phyloP scores from a whole-genome alignment of 2,797 vertebrate species.

The Clarias pachynema region DNA sequence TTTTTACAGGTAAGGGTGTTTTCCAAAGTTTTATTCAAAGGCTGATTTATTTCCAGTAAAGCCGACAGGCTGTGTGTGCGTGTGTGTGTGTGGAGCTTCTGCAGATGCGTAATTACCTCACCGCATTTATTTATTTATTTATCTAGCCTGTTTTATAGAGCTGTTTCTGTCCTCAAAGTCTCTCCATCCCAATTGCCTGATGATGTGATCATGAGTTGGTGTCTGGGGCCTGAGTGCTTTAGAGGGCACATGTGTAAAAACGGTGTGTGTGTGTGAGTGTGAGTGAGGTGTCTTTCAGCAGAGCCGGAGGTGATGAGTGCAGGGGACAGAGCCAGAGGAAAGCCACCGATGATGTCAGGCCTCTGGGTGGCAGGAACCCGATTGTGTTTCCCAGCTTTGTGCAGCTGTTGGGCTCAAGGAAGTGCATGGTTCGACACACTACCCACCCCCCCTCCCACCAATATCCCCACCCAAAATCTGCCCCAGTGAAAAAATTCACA shows the following conservation, averaged over 20 bases:
- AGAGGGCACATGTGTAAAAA: slow-evolving; percentile 19
- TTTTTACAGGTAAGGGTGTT: slow-evolving; percentile 7
- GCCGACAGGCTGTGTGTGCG: not conserved
- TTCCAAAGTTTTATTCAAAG: not conserved
- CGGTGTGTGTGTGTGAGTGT: not conserved
- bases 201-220: slow-evolving; percentile 35
- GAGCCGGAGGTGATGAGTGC: slow-evolving; percentile 43
- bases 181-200: slow-evolving; percentile 12
- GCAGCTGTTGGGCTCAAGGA: slow-evolving; percentile 55
- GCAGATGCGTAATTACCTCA: slow-evolving; percentile 27
- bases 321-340: slow-evolving; percentile 20
- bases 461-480: slow-evolving; percentile 28
- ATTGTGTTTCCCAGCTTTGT: slow-evolving; percentile 55
- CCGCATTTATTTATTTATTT: not conserved
- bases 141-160: slow-evolving; percentile 7
- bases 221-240: slow-evolving; percentile 16
- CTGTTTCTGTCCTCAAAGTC: slow-evolving; percentile 4
- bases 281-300: slow-evolving; percentile 21
- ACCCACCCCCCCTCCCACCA: not conserved
- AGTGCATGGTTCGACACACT: slow-evolving; percentile 39
- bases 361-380: slow-evolving; percentile 42
- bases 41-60: not conserved
- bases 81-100: not conserved
- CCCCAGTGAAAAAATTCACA: slow-evolving; percentile 70
- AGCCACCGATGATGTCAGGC: slow-evolving; percentile 46